Percentiles rank a stretch among this genome's conserved stretches.
phyloP scores from a whole-genome alignment of 2,797 vertebrate species.

The Halcyon badia region DNA sequence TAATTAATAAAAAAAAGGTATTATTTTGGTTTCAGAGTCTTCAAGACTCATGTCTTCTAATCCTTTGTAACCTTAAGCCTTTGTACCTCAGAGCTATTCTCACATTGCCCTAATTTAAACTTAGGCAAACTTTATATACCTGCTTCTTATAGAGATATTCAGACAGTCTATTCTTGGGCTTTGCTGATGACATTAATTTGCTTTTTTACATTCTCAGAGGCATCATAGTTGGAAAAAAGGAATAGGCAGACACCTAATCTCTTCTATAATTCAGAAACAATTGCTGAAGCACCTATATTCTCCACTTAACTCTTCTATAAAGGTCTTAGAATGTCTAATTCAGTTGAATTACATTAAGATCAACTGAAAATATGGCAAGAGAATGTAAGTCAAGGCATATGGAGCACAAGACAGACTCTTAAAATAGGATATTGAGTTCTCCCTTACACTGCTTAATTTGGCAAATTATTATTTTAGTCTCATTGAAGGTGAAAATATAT shows the following conservation, averaged over 20 bases:
- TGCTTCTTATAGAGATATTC: neutral
- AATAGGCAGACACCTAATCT: neutral
- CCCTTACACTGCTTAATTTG: neutral
- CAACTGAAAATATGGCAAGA: neutral
- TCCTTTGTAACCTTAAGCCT: neutral
- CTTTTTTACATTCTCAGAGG: neutral
- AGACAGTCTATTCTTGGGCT: neutral
- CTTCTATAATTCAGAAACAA: neutral
- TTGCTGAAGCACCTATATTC: neutral
- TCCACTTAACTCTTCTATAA: neutral
- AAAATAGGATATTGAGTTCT: neutral
- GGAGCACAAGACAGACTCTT: neutral
- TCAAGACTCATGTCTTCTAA: neutral
- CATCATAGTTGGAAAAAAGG: neutral
- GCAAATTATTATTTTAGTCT: neutral
- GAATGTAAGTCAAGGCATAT: neutral
- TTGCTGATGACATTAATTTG: neutral
- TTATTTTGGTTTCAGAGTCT: neutral
- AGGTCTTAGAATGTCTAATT: neutral
- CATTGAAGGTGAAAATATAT: neutral
- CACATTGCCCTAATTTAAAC: neutral
- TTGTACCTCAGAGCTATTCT: neutral
- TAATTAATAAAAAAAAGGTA: too few species aligned
- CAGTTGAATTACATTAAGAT: neutral
- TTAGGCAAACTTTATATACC: neutral